Evolutionary conservation across 2,797 vertebrate genomes (phyloP), one percentile per base, ranked within the genome.

Genomic region (Centroberyx gerrardi): DNA sequence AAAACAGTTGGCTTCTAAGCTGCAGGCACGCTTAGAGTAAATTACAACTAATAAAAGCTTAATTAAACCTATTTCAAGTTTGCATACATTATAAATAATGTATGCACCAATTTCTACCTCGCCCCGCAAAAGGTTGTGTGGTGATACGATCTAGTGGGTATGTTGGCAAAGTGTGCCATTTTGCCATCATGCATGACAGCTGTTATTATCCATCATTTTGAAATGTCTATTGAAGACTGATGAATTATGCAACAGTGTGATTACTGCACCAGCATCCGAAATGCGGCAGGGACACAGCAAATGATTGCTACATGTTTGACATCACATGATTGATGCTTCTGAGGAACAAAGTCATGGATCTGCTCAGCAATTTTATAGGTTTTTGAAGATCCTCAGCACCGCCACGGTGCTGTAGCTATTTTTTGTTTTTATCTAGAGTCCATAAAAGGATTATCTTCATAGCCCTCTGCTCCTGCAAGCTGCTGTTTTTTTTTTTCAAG

Each of bases 371-470:
- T 61, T 70, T 46, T 54, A 12, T 54, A 31, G 15, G 2, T 22
- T 40, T 67, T 51, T 56, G 15, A 58, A 52, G 38, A 60, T 27
- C n/a, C 4, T 22, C n/a, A 5, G n/a, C 36, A 18, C 29, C 15
- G 7, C 9, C 14, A 22, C 15, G 31, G 14, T 48, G 31, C 29
- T 28, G 29, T 36, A 55, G 61, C 60, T 15, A 14, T 62, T 58
- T 52, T 49, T 40, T 36, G 55, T 40, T 68, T 44, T 44, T 14
- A 5, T 44, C 42, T 44, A 44, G 5, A 62, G 49, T 51, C 60
- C 8, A 62, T 68, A n/a, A 62, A 68, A 52, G 40, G 44, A 64
- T 65, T 14, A 72, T 68, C 60, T 68, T 17, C 17, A 27, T 54
- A 29, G 31, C 22, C 14, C 55, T 60, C 9, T 36, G 59, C 18